phyloP scores from a whole-genome alignment of 1,140 invertebrate genomes.

The Leptestheria dahalacensis region DNA sequence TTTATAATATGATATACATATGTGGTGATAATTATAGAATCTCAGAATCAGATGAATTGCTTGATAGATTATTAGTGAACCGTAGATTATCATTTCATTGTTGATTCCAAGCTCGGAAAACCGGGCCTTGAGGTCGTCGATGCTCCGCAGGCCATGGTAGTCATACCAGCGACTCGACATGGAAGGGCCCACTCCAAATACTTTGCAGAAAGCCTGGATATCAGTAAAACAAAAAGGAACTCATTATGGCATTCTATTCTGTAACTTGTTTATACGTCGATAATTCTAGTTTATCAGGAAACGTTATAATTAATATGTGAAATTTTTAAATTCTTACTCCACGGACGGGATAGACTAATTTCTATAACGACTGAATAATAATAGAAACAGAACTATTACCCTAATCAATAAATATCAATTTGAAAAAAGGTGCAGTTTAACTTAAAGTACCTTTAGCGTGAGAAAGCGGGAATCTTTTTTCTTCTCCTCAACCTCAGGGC shows the following conservation, averaged over 20 bases:
- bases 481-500: conserved; percentile 15
- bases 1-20: too few species aligned
- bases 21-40: too few species aligned
- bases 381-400: background rate
- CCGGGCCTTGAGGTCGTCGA: conserved; percentile 8
- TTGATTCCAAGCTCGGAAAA: conserved; percentile 6
- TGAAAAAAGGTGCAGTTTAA: background rate
- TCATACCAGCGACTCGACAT: conserved; percentile 13
- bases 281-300: too few species aligned
- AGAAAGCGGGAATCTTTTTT: conserved; percentile 11
- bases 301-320: too few species aligned
- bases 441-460: conserved; percentile 1
- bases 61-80: background rate
- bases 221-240: background rate
- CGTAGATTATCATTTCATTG: conserved; percentile 11
- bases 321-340: too few species aligned
- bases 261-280: too few species aligned
- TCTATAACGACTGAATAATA: too few species aligned
- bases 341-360: too few species aligned
- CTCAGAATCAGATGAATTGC: too few species aligned
- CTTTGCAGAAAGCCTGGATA: conserved; percentile 9
- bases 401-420: too few species aligned
- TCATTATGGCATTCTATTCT: background rate
- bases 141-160: background rate
- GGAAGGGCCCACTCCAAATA: conserved; percentile 13